Evolutionary conservation across 2,797 vertebrate genomes (phyloP).

Genomic region (Silurus aristotelis): DNA sequence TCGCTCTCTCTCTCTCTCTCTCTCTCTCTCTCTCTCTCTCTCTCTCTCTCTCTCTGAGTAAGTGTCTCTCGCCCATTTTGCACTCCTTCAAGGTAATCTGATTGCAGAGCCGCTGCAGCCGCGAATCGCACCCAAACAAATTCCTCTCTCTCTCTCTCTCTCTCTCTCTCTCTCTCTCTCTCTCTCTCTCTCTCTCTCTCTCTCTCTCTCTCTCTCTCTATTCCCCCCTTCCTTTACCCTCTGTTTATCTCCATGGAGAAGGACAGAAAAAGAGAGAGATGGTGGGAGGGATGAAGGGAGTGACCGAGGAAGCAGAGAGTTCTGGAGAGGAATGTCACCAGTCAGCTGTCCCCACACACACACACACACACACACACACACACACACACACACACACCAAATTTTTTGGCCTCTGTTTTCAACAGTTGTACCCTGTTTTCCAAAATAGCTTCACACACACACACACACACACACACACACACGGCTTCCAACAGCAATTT

Average conservation of each 20-base stretch:
- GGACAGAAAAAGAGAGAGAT: neutral
- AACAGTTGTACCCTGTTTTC: slow-evolving; percentile 18
- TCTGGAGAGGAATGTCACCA: slow-evolving; percentile 27
- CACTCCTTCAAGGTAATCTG: slow-evolving; percentile 55
- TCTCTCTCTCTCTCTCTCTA: neutral
- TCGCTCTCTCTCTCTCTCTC: slow-evolving; percentile 32
- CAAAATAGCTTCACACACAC: slow-evolving; percentile 6
- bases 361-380: slow-evolving; percentile 34
- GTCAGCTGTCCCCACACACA: slow-evolving; percentile 28
- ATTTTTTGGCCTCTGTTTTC: too few relatives aligned
- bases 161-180: neutral
- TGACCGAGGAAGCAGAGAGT: neutral
- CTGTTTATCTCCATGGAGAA: slow-evolving; percentile 36
- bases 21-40: slow-evolving; percentile 11
- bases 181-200: neutral
- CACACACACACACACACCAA: slow-evolving; percentile 18
- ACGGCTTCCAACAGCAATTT: neutral
- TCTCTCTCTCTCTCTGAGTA: slow-evolving; percentile 10
- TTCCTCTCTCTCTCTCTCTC: slow-evolving; percentile 33
- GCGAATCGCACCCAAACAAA: slow-evolving; percentile 56
- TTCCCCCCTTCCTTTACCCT: neutral
- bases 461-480: slow-evolving; percentile 21
- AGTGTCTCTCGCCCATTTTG: slow-evolving; percentile 14
- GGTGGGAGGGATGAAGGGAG: neutral
- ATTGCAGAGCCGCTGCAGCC: slow-evolving; percentile 51